Percentiles rank a stretch among this genome's conserved stretches.
Evolutionary conservation across 2,113 vertebrate species (phyloP).

Genomic region (Hyaena hyaena): DNA sequence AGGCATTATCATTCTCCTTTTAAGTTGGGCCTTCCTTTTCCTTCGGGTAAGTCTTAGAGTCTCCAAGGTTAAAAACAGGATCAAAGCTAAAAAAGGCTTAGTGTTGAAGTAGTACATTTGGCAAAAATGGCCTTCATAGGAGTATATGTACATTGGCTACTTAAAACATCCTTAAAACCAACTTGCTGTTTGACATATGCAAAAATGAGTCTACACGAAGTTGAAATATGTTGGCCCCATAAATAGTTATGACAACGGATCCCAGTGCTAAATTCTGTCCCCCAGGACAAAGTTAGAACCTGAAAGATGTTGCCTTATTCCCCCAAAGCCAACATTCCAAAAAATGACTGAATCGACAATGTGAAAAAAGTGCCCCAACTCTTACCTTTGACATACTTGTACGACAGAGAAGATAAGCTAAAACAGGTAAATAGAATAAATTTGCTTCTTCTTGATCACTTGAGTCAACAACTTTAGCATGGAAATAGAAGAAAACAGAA

Average conservation of each 20-base stretch:
- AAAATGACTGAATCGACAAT: not conserved
- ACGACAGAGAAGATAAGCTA: not conserved
- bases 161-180: constrained; percentile 65
- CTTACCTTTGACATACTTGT: not conserved
- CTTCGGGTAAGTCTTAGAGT: constrained; percentile 36
- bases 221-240: constrained; percentile 66
- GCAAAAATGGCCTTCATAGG: not conserved
- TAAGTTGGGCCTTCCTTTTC: constrained; percentile 29
- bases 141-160: not conserved
- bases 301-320: constrained; percentile 14
- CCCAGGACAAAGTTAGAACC: constrained; percentile 21
- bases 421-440: not conserved
- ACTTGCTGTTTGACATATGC: constrained; percentile 30
- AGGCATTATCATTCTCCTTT: constrained; percentile 52
- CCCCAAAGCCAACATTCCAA: constrained; percentile 41
- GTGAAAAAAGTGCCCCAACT: not conserved
- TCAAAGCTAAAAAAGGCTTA: constrained; percentile 4
- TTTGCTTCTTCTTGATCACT: not conserved
- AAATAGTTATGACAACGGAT: constrained; percentile 55
- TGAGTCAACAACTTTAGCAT: not conserved
- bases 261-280: constrained; percentile 71
- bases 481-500: not conserved
- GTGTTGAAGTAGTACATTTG: not conserved
- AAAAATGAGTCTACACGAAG: constrained; percentile 61
- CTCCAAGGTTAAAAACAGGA: constrained; percentile 47